Evolutionary conservation across 2,113 vertebrate genomes (phyloP), one percentile per base, ranked within the genome.

Genomic region (Brachypodius melanocephalos): DNA sequence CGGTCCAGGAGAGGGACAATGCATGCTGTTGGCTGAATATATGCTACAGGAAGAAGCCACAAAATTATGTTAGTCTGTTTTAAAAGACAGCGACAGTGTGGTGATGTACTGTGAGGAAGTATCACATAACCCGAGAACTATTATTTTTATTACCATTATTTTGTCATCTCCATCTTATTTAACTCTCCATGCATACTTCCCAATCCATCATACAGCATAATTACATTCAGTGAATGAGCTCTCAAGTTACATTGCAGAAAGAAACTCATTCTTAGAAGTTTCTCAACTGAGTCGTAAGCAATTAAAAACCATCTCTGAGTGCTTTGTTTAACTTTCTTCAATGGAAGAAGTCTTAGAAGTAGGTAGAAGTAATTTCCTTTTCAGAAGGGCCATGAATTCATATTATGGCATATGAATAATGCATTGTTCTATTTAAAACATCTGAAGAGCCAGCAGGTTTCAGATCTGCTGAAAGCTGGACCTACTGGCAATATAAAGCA

Each of bases 321-420:
- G 75, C 72, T 97, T 91, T 4, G 0, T 90, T 94, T 96, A 90
- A 95, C 97, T 97, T 97, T 97, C 84, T 92, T 95, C 89, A 95
- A 92, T 88, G 82, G 80, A 76, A 94, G 43, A 86, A 94, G 84
- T 38, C 93, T 97, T 92, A 95, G 91, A 97, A 93, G 95, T 96
- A 96, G 88, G 93, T 96, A 97, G 66, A 94, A 97, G 93, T 88
- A 92, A 97, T 97, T 97, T 97, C 95, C 96, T 95, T 95, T 94
- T 85, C 62, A 51, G 86, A 96, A 89, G 52, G 66, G 22, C 73
- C 83, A 85, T 88, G 91, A 96, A 96, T 96, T 90, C 43, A 46
- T 95, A 79, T 91, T 67, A 94, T 21, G 42, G 72, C 80, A 34
- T 90, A 95, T 95, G 95, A 97, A 97, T 95, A 97, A 96, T 95